Percentiles rank a stretch among this genome's conserved stretches.
Conservation (phyloP, 2,113 vertebrate species). For the Catharus fuscescens region DNA sequence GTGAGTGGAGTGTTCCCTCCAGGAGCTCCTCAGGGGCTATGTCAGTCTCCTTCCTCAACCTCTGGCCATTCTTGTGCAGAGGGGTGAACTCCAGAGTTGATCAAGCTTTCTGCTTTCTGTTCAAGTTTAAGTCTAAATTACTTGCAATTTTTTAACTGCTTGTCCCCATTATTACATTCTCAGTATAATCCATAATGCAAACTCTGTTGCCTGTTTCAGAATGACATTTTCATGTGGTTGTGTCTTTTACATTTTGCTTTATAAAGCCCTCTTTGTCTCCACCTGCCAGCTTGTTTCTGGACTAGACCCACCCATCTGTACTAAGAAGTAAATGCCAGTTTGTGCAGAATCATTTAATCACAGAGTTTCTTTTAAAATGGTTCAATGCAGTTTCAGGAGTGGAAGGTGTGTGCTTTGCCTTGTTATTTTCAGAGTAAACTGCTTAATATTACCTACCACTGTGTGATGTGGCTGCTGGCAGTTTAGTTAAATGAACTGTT, state of each 20-base stretch:
- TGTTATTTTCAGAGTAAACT: background rate
- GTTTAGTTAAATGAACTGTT: background rate
- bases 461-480: background rate
- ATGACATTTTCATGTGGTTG: background rate
- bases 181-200: background rate
- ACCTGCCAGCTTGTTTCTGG: background rate
- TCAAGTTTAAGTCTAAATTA: background rate
- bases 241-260: background rate
- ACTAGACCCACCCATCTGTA: background rate
- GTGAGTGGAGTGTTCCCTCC: background rate
- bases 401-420: background rate
- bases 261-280: background rate
- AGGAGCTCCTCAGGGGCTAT: background rate
- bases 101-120: background rate
- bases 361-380: background rate
- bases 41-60: background rate
- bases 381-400: background rate
- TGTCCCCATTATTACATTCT: background rate
- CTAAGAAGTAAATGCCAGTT: background rate
- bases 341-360: background rate
- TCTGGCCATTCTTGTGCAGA: background rate
- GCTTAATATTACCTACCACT: background rate
- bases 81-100: background rate
- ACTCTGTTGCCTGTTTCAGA: background rate
- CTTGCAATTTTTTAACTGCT: background rate